Percentiles rank a stretch among this genome's conserved stretches.
Evolutionary conservation across 1,140 invertebrate species (phyloP).

Genomic region (Drosophila watanabei): DNA sequence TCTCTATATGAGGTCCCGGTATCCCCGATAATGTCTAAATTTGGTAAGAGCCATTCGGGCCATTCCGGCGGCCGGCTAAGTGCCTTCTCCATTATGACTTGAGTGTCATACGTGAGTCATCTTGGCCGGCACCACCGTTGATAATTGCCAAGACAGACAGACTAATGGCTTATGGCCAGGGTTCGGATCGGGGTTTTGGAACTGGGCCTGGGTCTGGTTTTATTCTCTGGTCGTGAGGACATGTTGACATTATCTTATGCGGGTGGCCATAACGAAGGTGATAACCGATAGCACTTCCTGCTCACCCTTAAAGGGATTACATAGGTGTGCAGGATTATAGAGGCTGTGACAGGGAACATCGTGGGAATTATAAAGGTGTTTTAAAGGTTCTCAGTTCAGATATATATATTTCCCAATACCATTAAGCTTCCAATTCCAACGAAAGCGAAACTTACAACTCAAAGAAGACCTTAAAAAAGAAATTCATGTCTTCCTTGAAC

Average conservation of each 20-base stretch:
- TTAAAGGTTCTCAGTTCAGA: neutral
- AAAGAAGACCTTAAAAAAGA: neutral
- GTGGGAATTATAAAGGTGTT: constrained; percentile 42
- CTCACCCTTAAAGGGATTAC: constrained; percentile 45
- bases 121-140: constrained; percentile 35
- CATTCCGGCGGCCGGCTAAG: constrained; percentile 53
- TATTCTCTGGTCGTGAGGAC: neutral
- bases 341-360: neutral
- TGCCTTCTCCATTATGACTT: constrained; percentile 76
- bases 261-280: constrained; percentile 64
- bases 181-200: neutral
- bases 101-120: constrained; percentile 77
- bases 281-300: constrained; percentile 67
- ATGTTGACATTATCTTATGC: constrained; percentile 55
- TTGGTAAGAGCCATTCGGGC: constrained; percentile 64
- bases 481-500: constrained; percentile 40
- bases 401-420: neutral
- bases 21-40: constrained; percentile 75
- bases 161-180: constrained; percentile 40
- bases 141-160: constrained; percentile 59
- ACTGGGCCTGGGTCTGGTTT: neutral
- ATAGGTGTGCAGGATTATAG: constrained; percentile 33
- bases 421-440: neutral
- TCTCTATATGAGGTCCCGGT: constrained; percentile 31
- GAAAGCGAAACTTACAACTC: constrained; percentile 19